A percentile compares a stretch with the other conserved stretches of the same genome.
Conservation (phyloP, 2,888 invertebrate species). For the Celastrina argiolus region DNA sequence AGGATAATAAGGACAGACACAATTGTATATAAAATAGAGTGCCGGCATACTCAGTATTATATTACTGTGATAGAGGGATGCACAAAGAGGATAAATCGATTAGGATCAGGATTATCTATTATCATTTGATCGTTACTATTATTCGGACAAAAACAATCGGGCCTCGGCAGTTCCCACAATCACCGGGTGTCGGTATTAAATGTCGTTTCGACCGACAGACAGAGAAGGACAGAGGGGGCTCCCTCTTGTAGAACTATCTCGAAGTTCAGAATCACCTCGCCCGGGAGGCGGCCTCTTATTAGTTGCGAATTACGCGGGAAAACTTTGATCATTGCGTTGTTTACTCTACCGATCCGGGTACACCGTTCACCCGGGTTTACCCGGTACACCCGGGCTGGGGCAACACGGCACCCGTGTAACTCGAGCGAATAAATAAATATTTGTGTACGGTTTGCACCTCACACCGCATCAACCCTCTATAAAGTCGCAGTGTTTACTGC, state of each 20-base stretch:
- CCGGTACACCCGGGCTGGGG: not conserved
- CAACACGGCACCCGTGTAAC: not conserved
- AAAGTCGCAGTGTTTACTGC: not conserved
- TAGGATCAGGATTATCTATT: not conserved
- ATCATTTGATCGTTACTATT: not conserved
- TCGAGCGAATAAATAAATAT: not conserved
- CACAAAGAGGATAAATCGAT: too few species aligned
- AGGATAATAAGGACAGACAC: too few species aligned
- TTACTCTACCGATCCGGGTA: not conserved
- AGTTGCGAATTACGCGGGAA: not conserved
- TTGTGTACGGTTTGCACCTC: not conserved
- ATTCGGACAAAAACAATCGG: not conserved
- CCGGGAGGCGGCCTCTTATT: slow-evolving; percentile 2
- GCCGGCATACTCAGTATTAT: too few species aligned
- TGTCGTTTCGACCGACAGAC: not conserved
- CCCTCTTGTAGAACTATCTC: too few species aligned
- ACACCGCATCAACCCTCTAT: not conserved
- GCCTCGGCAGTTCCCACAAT: not conserved
- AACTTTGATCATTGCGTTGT: slow-evolving; percentile 1
- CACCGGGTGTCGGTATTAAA: not conserved
- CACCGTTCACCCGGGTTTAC: not conserved
- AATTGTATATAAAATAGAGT: too few species aligned
- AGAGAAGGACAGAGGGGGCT: too few species aligned
- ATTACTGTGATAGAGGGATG: too few species aligned
- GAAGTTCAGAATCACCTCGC: not conserved